phyloP scores from a whole-genome alignment of 2,888 invertebrate species.

The Elaeidobius kamerunicus region DNA sequence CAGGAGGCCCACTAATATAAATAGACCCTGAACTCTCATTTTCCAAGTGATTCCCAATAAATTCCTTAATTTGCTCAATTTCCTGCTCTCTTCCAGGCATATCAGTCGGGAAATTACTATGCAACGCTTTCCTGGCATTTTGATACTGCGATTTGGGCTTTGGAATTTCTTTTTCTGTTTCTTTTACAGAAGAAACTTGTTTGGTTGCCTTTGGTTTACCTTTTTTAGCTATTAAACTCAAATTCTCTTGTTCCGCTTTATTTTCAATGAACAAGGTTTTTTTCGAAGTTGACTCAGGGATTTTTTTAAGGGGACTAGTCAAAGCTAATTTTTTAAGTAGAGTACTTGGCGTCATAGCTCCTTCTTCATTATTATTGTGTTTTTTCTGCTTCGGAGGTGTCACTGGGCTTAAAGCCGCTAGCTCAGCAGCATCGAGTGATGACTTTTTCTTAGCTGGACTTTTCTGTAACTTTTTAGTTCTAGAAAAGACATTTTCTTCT shows the following conservation, averaged over 20 bases:
- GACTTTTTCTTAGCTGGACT: conserved; percentile 29
- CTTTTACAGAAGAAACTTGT: background rate
- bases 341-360: conserved; percentile 39
- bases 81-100: conserved; percentile 81
- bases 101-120: conserved; percentile 43
- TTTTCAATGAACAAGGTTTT: conserved; percentile 6
- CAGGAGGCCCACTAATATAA: conserved; percentile 95
- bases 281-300: background rate
- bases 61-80: conserved; percentile 63
- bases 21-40: conserved; percentile 71
- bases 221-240: background rate
- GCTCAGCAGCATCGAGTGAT: conserved; percentile 14
- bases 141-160: conserved; percentile 36
- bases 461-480: conserved; percentile 3
- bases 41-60: conserved; percentile 65
- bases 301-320: conserved; percentile 34
- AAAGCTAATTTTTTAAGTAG: conserved; percentile 40
- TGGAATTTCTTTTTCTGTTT: background rate
- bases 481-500: background rate
- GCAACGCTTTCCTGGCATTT: conserved; percentile 47
- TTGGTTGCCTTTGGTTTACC: background rate
- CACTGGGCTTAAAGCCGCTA: conserved; percentile 29
- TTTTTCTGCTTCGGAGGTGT: conserved; percentile 47
- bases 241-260: background rate
- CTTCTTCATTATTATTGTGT: conserved; percentile 18